phyloP scores from a whole-genome alignment of 2,113 vertebrate genomes.

The Pitta sordida region DNA sequence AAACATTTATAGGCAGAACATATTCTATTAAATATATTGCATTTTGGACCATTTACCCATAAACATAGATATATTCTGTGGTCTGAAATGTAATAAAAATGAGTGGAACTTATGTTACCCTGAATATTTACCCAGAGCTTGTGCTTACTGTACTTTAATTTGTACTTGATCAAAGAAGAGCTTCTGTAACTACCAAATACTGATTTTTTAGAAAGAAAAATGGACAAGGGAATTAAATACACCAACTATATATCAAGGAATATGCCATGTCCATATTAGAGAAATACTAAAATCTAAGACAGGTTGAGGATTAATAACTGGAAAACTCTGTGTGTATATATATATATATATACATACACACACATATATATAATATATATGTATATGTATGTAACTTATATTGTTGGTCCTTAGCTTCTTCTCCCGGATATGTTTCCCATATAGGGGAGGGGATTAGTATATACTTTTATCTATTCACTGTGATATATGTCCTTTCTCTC shows the following conservation, averaged over 20 bases:
- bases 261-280: neutral
- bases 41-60: neutral
- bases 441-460: fast-evolving
- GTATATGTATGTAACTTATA: neutral
- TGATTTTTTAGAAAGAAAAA: neutral
- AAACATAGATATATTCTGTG: neutral
- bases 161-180: neutral
- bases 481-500: neutral
- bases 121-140: neutral
- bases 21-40: neutral
- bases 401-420: neutral
- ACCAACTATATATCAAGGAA: neutral
- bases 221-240: neutral
- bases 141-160: neutral
- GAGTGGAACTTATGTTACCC: neutral
- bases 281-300: neutral
- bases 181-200: neutral
- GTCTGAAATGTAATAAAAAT: neutral
- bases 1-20: neutral
- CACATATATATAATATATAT: too few species aligned
- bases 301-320: neutral
- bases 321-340: neutral
- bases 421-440: neutral
- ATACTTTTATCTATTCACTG: neutral
- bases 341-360: neutral